Base-by-base conservation (phyloP, 2,797 vertebrate species). In the Capromys pilorides region DNA sequence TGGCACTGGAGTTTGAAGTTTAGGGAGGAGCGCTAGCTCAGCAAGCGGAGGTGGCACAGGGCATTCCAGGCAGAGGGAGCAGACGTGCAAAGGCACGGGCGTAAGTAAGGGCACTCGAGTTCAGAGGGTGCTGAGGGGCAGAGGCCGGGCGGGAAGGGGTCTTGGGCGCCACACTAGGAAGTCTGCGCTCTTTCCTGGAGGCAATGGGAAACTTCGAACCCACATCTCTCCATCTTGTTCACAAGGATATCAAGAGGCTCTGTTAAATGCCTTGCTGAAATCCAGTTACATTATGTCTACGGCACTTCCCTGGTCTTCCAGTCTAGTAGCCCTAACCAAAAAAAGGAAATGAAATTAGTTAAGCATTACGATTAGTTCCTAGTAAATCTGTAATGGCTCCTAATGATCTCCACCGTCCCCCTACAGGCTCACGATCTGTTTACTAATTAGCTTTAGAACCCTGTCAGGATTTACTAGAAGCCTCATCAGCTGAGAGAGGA, bases 321-420 rank as follows among this genome's bases (percentile, higher is more conserved):
- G 57, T 83, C 71, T 94, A 97, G 91, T 12, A 94, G 88, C 79
- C 86, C 85, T 97, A 91, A 75, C 91, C 95, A 84, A 97, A 96
- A 89, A 89, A 92, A 86, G 88, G 90, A 96, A 94, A 93, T 67
- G 41, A 93, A 86, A 90, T 96, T 88, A 95, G 61, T 95, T 93
- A 75, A 36, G 28, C 88, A 91, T 39, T 95, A 77, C 59, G 83
- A 80, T 64, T 86, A 94, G 78, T 89, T 83, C 80, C 97, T 77
- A 88, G 75, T 62, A 86, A 83, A 88, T 82, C 41, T 75, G 69
- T 22, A 69, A 49, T 64, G 79, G 75, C 4, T 86, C 39, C 81
- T 77, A 85, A 84, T 61, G 66, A 86, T 41, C 71, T 67, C 94
- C 19, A 77, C 8, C 92, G 59, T 75, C 41, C 5, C 80, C 41